Evolutionary conservation across 2,113 vertebrate species (phyloP), one percentile per base, ranked within the genome.

Genomic region (Callospermophilus lateralis): DNA sequence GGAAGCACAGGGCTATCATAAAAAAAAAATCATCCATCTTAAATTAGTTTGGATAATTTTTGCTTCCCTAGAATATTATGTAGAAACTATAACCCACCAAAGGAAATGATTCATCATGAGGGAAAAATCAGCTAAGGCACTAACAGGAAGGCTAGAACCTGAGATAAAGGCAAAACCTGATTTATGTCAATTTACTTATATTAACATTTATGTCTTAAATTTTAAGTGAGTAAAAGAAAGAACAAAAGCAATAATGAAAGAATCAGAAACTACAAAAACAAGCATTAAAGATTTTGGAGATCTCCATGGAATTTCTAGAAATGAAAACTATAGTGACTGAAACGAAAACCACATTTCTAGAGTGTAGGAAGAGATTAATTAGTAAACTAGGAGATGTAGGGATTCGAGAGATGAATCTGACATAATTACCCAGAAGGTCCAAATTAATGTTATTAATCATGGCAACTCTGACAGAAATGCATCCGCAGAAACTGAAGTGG

Each of bases 11-110:
- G 58, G 65, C 39, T 93, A 80, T 16, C 76, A 61, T 76, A 94
- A 73, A 76, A 70, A 76, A 70, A 92, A 65, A 77, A 51, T 26
- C 72, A 87, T 48, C 67, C 51, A 63, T 79, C 34, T 94, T 96
- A 87, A 96, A 96, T 94, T 85, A 93, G 92, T 85, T 79, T 80
- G 63, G 51, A 73, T 97, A 74, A 93, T 79, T 94, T 97, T 89
- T 90, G 55, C 78, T 95, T 87, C 61, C 73, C n/a, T 77, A 85
- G 72, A 95, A 85, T 93, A 85, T 68, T 67, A 30, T 87, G 67
- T 13, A 95, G 79, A 93, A 93, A 89, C 97, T 78, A 93, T 86
- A 90, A 97, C 74, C 89, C 48, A 39, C 70, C 77, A 67, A 80
- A 93, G 92, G 85, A 92, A 97, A 90, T 89, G 74, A 85, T 79